Conservation (phyloP, 2,113 vertebrate genomes). For the Cettia cetti region DNA sequence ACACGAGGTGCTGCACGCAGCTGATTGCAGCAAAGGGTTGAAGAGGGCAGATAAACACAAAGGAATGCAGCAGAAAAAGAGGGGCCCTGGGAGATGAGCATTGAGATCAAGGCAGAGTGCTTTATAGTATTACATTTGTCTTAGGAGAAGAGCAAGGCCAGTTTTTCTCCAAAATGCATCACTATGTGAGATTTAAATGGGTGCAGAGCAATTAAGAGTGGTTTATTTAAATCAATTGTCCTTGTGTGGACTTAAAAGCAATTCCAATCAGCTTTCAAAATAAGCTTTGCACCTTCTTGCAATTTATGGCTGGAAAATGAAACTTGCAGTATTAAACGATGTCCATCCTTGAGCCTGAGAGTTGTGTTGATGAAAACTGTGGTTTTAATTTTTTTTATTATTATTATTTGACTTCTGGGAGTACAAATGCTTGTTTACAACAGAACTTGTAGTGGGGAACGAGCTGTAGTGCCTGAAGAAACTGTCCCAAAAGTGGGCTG, state of each 20-base stretch:
- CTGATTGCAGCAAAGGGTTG: conserved; percentile 63
- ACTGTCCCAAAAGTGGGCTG: neutral
- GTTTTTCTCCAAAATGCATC: neutral
- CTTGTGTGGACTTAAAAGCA: neutral
- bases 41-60: conserved; percentile 74
- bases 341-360: neutral
- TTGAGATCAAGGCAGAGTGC: conserved; percentile 13
- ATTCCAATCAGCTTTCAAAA: neutral
- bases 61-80: conserved; percentile 65
- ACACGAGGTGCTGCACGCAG: conserved; percentile 58
- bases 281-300: neutral
- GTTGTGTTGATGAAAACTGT: neutral
- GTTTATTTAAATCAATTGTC: neutral
- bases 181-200: neutral
- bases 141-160: neutral
- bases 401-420: neutral
- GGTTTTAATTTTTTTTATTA: neutral
- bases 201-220: neutral
- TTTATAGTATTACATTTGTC: neutral
- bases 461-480: neutral
- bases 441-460: neutral
- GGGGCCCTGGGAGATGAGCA: conserved; percentile 36
- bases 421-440: neutral
- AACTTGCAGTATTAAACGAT: neutral
- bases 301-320: neutral